Evolutionary conservation across 1,140 invertebrate species (phyloP).

Genomic region (Euura saliciscinereae): DNA sequence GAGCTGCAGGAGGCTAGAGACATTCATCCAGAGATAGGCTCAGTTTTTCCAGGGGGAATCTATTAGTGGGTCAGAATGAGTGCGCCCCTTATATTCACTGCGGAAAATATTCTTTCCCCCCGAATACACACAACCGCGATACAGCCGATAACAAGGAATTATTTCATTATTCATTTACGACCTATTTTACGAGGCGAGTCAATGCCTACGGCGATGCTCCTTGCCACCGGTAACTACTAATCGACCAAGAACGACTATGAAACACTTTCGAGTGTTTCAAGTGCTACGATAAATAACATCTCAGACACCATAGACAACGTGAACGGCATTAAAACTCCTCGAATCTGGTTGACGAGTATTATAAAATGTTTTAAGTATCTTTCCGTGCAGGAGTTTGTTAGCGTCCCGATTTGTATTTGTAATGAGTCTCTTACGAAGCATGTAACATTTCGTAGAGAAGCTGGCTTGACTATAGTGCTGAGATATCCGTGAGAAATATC

Average conservation of each 20-base stretch:
- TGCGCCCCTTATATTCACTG: constrained; percentile 30
- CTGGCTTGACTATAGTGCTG: too few relatives aligned
- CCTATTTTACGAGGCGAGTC: constrained; percentile 10
- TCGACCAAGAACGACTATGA: neutral
- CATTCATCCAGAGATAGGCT: constrained; percentile 45
- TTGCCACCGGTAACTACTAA: constrained; percentile 6
- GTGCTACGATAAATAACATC: neutral
- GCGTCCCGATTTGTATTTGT: too few relatives aligned
- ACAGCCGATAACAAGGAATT: constrained; percentile 20
- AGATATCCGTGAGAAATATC: too few relatives aligned
- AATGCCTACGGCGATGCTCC: constrained; percentile 3
- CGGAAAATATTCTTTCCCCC: constrained; percentile 32
- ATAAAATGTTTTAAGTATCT: too few relatives aligned
- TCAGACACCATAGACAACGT: neutral
- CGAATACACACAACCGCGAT: constrained; percentile 11
- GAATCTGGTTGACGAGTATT: too few relatives aligned
- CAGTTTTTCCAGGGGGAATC: constrained; percentile 31
- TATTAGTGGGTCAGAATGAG: constrained; percentile 36
- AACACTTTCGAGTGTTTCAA: neutral
- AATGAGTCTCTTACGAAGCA: too few relatives aligned
- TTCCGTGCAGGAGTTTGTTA: too few relatives aligned
- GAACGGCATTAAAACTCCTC: too few relatives aligned
- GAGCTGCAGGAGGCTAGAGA: constrained; percentile 12
- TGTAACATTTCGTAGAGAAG: too few relatives aligned
- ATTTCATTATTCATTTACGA: constrained; percentile 16